These are phyloP conservation scores for Anabas testudineus DNA, from an alignment of 2,797 vertebrate genomes.

Conservation along the genomic window DNA sequence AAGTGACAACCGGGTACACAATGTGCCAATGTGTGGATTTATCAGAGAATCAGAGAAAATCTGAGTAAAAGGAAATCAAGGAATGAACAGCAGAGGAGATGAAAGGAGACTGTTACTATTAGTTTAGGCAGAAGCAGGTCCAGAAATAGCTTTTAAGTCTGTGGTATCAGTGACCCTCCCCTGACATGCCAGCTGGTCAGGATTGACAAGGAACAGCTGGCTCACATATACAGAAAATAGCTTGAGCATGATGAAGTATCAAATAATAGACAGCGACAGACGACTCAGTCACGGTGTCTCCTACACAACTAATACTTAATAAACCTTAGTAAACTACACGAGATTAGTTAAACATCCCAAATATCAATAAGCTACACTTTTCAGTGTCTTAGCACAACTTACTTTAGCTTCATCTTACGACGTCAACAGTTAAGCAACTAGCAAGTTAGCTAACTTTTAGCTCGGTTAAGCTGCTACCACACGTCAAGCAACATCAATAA, in stretches of 20 bases:
- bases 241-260: slow-evolving; percentile 65
- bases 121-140: slow-evolving; percentile 62
- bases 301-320: background rate
- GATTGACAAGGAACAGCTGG: slow-evolving; percentile 95
- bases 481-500: background rate
- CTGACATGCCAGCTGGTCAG: slow-evolving; percentile 82
- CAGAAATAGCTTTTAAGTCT: slow-evolving; percentile 90
- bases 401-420: slow-evolving; percentile 33
- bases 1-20: background rate
- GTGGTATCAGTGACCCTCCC: slow-evolving; percentile 83
- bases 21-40: no score
- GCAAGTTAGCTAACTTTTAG: slow-evolving; percentile 55
- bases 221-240: slow-evolving; percentile 62
- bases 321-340: background rate
- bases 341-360: background rate
- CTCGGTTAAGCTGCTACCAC: background rate
- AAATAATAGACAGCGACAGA: slow-evolving; percentile 63
- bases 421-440: slow-evolving; percentile 62
- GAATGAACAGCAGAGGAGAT: background rate
- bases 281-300: background rate
- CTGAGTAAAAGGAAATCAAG: background rate
- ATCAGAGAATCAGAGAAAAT: no score
- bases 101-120: slow-evolving; percentile 40
- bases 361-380: background rate
- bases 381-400: background rate